Base-by-base conservation (phyloP, 2,888 invertebrate species). In the Heterodera filipjevi region DNA sequence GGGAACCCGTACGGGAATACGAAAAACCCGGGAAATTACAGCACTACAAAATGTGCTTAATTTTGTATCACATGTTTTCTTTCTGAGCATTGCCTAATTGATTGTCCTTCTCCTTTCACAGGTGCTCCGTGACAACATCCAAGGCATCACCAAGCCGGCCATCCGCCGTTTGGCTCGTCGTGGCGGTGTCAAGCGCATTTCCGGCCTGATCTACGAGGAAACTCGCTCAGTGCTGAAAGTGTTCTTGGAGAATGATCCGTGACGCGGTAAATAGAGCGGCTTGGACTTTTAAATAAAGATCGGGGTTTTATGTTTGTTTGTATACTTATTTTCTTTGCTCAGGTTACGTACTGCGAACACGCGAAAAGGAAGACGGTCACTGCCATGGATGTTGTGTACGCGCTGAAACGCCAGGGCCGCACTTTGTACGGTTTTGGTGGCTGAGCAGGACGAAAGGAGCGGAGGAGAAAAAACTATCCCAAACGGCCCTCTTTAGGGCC, bases 281-380 rank as follows among this genome's bases (percentile, higher is more conserved):
- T n/a, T 22, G 70, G n/a, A 32, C 49, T 12, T 71, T 14, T 70
- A 3, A 19, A 19, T 35, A 22, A n/a, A n/a, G n/a, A n/a, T n/a
- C 22, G 27, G 27, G 16, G 2, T 16, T 44, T 39, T 39, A 39
- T 6, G 39, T 39, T 6, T 10, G n/a, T 39, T 39, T 1, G 39
- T 39, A n/a, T 22, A 2, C 19, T 22, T 46, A 22, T 30, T 72
- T 10, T n/a, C 32, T n/a, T 35, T 35, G n/a, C n/a, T 72, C 2
- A 72, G 72, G 72, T 94, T 76, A 94, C 94, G 6, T 94, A 94
- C 90, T 94, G 94, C 0, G 94, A 95, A 89, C 94, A 95, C 89
- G 94, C 94, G 71, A 95, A 94, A 90, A 91, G 94, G 85, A 95
- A 95, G 91, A 95, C 94, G 1, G 94, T 94, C 68, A 94, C 94